These are phyloP conservation scores for Apotomis turbidana DNA, from an alignment of 2,888 invertebrate genomes.

Conservation along the genomic window DNA sequence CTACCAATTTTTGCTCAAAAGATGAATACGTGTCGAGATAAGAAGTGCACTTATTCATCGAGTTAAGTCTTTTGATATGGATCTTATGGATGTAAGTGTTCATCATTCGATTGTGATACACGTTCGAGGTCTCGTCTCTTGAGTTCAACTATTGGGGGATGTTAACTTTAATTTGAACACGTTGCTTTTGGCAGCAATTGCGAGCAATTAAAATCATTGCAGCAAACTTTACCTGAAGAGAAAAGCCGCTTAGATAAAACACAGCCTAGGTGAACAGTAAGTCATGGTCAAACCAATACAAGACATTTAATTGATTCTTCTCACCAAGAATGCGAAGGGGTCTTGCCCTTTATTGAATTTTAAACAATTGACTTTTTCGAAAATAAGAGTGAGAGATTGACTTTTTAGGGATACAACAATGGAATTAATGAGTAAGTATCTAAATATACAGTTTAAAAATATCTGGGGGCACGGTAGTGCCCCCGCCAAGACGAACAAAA, in stretches of 20 bases:
- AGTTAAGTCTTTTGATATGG: neutral
- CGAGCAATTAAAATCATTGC: slow-evolving; percentile 91
- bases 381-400: slow-evolving; percentile 75
- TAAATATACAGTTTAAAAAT: too few species aligned
- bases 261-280: slow-evolving; percentile 93
- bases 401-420: slow-evolving; percentile 86
- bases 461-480: too few species aligned
- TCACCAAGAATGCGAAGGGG: slow-evolving; percentile 95
- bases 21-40: slow-evolving; percentile 36
- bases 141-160: slow-evolving; percentile 91
- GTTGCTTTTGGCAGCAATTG: slow-evolving; percentile 94
- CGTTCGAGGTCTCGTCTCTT: too few species aligned
- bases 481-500: too few species aligned
- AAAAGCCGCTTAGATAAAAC: slow-evolving; percentile 90
- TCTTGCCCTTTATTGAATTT: slow-evolving; percentile 87
- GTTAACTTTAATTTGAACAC: slow-evolving; percentile 88
- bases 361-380: slow-evolving; percentile 92
- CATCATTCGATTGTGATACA: too few species aligned
- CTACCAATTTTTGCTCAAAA: slow-evolving; percentile 30
- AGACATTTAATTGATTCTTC: slow-evolving; percentile 93
- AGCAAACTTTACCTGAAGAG: slow-evolving; percentile 92
- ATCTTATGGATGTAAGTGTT: too few species aligned
- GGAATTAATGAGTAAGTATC: slow-evolving; percentile 89
- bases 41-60: slow-evolving; percentile 30
- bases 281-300: slow-evolving; percentile 92